Conservation (phyloP, 2,888 invertebrate species). For the Ptilodon capucinus region DNA sequence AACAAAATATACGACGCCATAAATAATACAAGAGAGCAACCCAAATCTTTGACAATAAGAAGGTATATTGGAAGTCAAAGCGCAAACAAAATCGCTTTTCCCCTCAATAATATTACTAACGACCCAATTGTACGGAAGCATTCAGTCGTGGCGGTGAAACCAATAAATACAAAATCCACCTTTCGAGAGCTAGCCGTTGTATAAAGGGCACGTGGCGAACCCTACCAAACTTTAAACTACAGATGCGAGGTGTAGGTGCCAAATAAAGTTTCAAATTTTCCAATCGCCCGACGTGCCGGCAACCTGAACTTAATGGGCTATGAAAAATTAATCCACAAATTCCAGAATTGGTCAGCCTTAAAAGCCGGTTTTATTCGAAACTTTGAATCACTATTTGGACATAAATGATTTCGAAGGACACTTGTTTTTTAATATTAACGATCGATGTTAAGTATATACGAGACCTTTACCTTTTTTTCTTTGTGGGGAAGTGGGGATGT, state of each 20-base stretch:
- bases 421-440: slow-evolving; percentile 8
- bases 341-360: slow-evolving; percentile 37
- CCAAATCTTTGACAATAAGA: slow-evolving; percentile 76
- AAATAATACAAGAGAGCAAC: slow-evolving; percentile 65
- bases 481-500: slow-evolving; percentile 81
- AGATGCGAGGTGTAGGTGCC: slow-evolving; percentile 56
- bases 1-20: slow-evolving; percentile 64
- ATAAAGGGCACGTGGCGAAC: slow-evolving; percentile 59
- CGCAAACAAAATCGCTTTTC: slow-evolving; percentile 78
- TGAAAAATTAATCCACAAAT: slow-evolving; percentile 57
- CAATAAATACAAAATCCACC: slow-evolving; percentile 79
- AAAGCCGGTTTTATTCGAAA: slow-evolving; percentile 54
- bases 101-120: slow-evolving; percentile 81
- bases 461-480: slow-evolving; percentile 84
- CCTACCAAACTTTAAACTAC: slow-evolving; percentile 52
- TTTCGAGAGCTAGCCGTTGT: slow-evolving; percentile 58
- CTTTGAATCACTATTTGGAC: slow-evolving; percentile 37
- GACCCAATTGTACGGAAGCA: slow-evolving; percentile 78
- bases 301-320: slow-evolving; percentile 44
- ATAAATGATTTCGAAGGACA: slow-evolving; percentile 45
- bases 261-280: slow-evolving; percentile 39
- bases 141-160: slow-evolving; percentile 71
- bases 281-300: slow-evolving; percentile 32
- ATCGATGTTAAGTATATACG: slow-evolving; percentile 10
- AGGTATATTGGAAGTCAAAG: slow-evolving; percentile 75